phyloP scores from a whole-genome alignment of 2,113 vertebrate genomes.

The Eurystomus gularis region DNA sequence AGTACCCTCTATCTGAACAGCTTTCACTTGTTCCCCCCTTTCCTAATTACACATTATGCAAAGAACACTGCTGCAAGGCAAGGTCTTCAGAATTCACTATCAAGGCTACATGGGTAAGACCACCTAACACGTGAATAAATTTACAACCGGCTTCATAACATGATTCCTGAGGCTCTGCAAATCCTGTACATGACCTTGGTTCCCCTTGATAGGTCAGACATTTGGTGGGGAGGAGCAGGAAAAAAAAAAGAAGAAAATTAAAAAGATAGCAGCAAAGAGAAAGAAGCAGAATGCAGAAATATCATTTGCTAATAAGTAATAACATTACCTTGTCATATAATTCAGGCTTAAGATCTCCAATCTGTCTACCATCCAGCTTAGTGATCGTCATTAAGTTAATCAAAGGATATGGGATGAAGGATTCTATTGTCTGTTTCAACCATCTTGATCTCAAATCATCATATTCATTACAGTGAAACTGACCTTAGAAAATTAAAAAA shows the following conservation, averaged over 20 bases:
- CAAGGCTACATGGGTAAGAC: neutral
- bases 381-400: slow-evolving; percentile 75
- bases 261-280: neutral
- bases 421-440: slow-evolving; percentile 87
- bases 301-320: neutral
- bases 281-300: neutral
- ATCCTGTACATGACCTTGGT: neutral
- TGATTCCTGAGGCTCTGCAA: neutral
- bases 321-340: slow-evolving; percentile 81
- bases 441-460: slow-evolving; percentile 76
- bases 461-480: slow-evolving; percentile 88
- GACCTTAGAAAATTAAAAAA: slow-evolving; percentile 67
- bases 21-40: neutral
- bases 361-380: slow-evolving; percentile 81
- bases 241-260: neutral
- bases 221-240: neutral
- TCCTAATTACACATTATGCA: neutral
- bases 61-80: neutral
- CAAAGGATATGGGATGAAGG: slow-evolving; percentile 83
- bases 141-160: neutral
- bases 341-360: slow-evolving; percentile 77
- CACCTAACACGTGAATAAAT: neutral
- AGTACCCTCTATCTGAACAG: neutral
- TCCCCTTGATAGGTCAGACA: neutral
- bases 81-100: neutral